phyloP scores from a whole-genome alignment of 2,113 vertebrate species.

The Plestiodon gilberti region DNA sequence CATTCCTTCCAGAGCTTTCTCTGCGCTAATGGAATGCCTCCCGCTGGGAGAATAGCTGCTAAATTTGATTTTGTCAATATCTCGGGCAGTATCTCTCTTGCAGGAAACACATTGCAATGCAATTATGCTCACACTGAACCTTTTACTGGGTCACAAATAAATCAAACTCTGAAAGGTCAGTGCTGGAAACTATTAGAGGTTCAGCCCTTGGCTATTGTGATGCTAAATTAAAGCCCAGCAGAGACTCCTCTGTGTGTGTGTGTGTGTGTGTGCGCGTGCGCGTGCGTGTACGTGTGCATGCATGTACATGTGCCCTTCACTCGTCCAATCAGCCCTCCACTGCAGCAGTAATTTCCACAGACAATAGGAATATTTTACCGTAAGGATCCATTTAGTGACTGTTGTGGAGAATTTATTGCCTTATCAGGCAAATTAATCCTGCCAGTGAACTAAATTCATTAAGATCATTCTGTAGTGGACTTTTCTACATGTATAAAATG shows the following conservation, averaged over 20 bases:
- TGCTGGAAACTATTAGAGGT: conserved; percentile 20
- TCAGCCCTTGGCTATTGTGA: conserved; percentile 16
- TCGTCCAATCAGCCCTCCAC: background rate
- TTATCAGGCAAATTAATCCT: conserved; percentile 15
- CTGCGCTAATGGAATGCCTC: background rate
- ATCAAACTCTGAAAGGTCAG: conserved; percentile 38
- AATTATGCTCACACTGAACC: conserved; percentile 27
- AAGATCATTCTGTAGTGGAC: background rate
- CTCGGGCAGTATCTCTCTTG: conserved; percentile 9
- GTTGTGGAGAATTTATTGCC: background rate
- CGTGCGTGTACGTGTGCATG: background rate
- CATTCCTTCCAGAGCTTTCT: background rate
- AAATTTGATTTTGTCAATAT: conserved; percentile 28
- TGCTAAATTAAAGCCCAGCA: background rate
- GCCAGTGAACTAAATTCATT: background rate
- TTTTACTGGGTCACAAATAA: conserved; percentile 39
- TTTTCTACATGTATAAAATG: background rate
- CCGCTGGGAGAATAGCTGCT: background rate
- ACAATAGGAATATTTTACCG: background rate
- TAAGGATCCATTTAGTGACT: background rate
- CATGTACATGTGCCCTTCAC: background rate
- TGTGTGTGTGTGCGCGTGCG: background rate
- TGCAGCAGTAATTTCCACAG: background rate
- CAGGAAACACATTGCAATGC: conserved; percentile 22
- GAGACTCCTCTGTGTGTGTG: background rate